A percentile compares a stretch with the other conserved stretches of the same genome.
phyloP scores from a whole-genome alignment of 1,140 invertebrate species.

The Rhizoglyphus robini region DNA sequence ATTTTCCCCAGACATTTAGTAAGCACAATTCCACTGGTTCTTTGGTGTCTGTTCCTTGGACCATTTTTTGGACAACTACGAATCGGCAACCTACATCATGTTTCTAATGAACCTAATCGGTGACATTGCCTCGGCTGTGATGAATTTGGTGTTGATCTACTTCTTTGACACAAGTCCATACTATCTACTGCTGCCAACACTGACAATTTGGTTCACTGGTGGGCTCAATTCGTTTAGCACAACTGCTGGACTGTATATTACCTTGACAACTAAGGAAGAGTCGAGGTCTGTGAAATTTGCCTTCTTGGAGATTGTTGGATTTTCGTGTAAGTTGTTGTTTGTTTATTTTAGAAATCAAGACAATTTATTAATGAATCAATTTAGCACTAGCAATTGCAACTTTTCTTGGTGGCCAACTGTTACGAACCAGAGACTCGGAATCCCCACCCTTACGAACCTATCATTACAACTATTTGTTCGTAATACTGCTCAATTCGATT shows the following conservation, averaged over 20 bases:
- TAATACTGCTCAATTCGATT: not conserved
- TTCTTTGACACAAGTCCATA: not conserved
- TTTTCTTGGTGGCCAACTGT: not conserved
- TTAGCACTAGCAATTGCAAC: not conserved
- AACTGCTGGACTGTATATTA: not conserved
- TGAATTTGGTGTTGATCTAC: not conserved
- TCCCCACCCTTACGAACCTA: not conserved
- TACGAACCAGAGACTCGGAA: not conserved
- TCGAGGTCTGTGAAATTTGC: not conserved
- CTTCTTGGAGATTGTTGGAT: not conserved
- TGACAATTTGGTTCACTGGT: not conserved
- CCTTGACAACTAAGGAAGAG: not conserved
- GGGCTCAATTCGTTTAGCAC: not conserved
- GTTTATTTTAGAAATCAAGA: not conserved
- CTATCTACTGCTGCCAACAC: not conserved
- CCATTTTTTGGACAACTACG: not conserved
- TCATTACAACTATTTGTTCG: not conserved
- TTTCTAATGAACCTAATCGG: not conserved
- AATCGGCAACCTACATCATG: not conserved
- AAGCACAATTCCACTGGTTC: not conserved
- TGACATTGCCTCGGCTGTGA: not conserved
- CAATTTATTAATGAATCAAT: not conserved
- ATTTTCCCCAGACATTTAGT: not conserved
- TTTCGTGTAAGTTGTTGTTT: not conserved
- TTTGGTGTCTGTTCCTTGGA: not conserved